Conservation (phyloP, 2,113 vertebrate species). For the Trachemys scripta region DNA sequence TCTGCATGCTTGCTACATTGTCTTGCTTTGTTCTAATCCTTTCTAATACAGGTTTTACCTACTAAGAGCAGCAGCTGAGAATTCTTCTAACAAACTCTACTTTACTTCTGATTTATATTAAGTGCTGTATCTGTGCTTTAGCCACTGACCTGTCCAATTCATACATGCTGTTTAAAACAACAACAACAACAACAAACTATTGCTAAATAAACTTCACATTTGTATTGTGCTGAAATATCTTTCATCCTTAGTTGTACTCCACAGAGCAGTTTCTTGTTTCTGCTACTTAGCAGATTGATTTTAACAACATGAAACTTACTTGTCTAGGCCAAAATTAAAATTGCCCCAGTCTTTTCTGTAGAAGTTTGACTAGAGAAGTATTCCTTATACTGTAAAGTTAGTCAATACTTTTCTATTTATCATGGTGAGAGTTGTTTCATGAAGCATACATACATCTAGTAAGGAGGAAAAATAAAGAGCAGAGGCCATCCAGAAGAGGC, state of each 20-base stretch:
- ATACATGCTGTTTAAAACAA: neutral
- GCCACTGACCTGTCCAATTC: neutral
- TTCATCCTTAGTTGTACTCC: neutral
- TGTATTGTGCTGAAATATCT: neutral
- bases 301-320: neutral
- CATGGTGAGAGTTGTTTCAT: neutral
- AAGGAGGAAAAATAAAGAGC: neutral
- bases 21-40: conserved; percentile 48
- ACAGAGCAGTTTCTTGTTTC: neutral
- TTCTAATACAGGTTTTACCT: neutral
- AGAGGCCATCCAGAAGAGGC: neutral
- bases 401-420: neutral
- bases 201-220: neutral
- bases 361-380: neutral
- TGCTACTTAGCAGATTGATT: neutral
- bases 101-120: neutral
- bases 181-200: neutral
- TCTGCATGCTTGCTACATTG: conserved; percentile 59
- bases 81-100: neutral
- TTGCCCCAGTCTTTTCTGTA: neutral
- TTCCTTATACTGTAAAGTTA: neutral
- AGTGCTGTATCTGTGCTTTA: neutral
- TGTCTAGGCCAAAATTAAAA: neutral
- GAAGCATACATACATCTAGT: neutral
- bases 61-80: neutral